Conservation (phyloP, 1,140 invertebrate genomes). For the Ganaspis sp. region DNA sequence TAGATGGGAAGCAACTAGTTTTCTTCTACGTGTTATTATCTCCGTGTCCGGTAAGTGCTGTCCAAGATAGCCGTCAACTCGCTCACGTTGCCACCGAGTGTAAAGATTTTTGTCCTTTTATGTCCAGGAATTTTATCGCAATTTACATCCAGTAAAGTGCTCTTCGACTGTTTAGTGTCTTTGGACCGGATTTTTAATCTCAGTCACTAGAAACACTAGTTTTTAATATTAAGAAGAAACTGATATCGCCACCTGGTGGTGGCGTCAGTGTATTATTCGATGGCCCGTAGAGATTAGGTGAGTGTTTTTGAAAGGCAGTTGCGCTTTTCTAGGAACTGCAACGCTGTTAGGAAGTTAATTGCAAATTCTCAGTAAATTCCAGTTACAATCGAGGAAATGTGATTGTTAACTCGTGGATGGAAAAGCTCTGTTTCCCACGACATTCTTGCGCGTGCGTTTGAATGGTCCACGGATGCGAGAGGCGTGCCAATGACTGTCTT, state of each 20-base stretch:
- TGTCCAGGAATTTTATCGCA: background rate
- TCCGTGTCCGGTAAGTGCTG: constrained; percentile 2
- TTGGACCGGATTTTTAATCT: no score
- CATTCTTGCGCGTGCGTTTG: constrained; percentile 28
- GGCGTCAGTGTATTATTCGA: no score
- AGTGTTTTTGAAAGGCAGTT: no score
- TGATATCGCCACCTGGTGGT: no score
- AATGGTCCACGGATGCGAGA: constrained; percentile 24
- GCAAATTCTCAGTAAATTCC: background rate
- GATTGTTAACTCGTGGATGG: background rate
- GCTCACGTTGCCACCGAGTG: background rate
- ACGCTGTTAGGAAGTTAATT: no score
- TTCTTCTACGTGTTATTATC: constrained; percentile 27
- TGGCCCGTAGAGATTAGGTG: no score
- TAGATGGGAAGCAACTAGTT: constrained; percentile 23
- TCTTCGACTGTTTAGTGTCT: background rate
- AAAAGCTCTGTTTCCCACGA: constrained; percentile 57
- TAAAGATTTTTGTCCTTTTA: constrained; percentile 16
- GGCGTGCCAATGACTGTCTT: constrained; percentile 38
- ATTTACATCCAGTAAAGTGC: background rate
- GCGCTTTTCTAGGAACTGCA: no score
- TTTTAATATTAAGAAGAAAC: no score
- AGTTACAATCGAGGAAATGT: constrained; percentile 9
- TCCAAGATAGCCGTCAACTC: background rate
- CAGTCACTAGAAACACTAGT: no score